Conservation (phyloP, 2,888 invertebrate genomes). For the Steinernema scapterisci region DNA sequence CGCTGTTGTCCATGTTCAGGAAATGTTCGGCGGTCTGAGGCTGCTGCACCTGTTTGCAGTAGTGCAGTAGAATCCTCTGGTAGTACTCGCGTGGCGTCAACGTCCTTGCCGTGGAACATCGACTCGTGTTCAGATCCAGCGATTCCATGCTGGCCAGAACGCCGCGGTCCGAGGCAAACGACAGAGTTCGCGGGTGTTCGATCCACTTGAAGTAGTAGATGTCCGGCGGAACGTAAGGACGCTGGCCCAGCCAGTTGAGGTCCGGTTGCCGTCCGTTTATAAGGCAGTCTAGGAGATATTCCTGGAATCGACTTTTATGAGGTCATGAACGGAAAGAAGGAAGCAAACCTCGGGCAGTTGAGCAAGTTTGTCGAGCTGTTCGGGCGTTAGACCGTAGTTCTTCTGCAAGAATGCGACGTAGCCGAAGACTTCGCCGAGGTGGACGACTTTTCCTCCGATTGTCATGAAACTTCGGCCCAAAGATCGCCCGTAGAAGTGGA, state of each 20-base stretch:
- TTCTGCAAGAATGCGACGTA: constrained; percentile 68
- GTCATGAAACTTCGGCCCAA: constrained; percentile 66
- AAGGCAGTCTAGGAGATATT: constrained; percentile 67
- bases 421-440: constrained; percentile 67
- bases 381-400: constrained; percentile 67
- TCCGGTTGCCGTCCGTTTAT: constrained; percentile 66
- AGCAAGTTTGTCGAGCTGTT: constrained; percentile 66
- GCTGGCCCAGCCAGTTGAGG: constrained; percentile 64
- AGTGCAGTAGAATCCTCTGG: constrained; percentile 63
- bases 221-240: constrained; percentile 67
- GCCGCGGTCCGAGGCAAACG: constrained; percentile 64
- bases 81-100: constrained; percentile 41
- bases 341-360: constrained; percentile 62
- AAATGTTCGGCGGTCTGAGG: constrained; percentile 27
- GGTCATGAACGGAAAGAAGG: background rate
- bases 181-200: constrained; percentile 67
- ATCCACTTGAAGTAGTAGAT: constrained; percentile 68
- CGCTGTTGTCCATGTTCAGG: constrained; percentile 32
- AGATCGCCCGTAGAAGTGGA: constrained; percentile 67
- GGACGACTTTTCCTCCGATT: constrained; percentile 67
- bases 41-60: constrained; percentile 58
- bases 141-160: constrained; percentile 66
- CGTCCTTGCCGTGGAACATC: constrained; percentile 47
- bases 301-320: constrained; percentile 41
- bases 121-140: constrained; percentile 64